These are phyloP conservation scores for Salminus brasiliensis DNA, from an alignment of 2,113 vertebrate species.

Conservation along the genomic window DNA sequence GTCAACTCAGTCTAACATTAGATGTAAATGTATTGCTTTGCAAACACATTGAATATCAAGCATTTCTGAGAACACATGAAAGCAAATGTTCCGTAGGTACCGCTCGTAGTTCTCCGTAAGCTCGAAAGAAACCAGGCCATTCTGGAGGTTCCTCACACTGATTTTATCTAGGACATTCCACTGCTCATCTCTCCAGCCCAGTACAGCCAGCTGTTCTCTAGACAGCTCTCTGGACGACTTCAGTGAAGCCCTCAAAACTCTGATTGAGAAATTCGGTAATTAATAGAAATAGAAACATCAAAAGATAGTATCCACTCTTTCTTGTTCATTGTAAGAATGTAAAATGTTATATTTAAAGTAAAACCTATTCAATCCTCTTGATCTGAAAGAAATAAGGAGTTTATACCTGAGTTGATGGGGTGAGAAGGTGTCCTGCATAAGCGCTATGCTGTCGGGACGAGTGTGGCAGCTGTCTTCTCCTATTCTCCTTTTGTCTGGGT, in stretches of 20 bases:
- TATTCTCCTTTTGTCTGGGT: constrained; percentile 72
- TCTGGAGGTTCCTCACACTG: constrained; percentile 72
- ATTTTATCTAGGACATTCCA: constrained; percentile 81
- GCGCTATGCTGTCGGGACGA: constrained; percentile 51
- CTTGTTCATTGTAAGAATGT: no score
- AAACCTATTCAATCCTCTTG: no score
- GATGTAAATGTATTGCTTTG: no score
- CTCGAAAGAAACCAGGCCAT: constrained; percentile 84
- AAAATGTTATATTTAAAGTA: no score
- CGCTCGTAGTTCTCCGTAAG: constrained; percentile 81
- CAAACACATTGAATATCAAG: no score
- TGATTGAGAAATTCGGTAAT: constrained; percentile 52
- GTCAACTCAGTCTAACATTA: no score
- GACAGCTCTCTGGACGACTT: constrained; percentile 68
- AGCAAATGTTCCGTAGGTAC: constrained; percentile 57
- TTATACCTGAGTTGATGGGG: constrained; percentile 11
- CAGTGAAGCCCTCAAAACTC: constrained; percentile 67
- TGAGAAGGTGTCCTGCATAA: constrained; percentile 40
- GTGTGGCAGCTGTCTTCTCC: constrained; percentile 58
- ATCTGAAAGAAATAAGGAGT: no score
- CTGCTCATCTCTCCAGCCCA: constrained; percentile 76
- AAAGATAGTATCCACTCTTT: background rate
- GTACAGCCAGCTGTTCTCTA: constrained; percentile 73
- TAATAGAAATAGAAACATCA: background rate
- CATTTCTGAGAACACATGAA: no score